Evolutionary conservation across 1,140 invertebrate genomes (phyloP), one percentile per base, ranked within the genome.

Genomic region (Belonocnema kinseyi): DNA sequence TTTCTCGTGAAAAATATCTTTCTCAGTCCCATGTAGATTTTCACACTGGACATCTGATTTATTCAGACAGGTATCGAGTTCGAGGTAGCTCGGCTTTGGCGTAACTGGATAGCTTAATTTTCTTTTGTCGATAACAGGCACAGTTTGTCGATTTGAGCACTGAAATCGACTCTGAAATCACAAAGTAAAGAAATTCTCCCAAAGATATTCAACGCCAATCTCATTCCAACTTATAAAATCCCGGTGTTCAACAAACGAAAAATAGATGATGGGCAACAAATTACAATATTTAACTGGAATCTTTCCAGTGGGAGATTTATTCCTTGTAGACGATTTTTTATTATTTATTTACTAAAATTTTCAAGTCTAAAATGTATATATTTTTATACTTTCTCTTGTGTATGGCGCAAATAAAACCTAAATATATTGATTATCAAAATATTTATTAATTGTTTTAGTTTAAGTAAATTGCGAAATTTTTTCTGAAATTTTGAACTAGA

Each of bases 41-140:
- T 61, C 21, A 61, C 58, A 33, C 58, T 33, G 58, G 21, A 61
- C 58, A 61, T 61, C 58, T 61, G 58, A 61, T 61, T 61, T 33
- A 61, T 61, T 61, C 3, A 61, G 58, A 11, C 11, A 12, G 19
- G 21, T 61, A 61, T 33, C 58, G 58, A 61, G 58, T 61, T 61
- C 58, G 26, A 61, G 58, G 58, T 40, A 19, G 58, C 40, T 21
- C 26, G 26, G 58, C 26, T 66, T 66, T 66, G 58, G 58, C 21
- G 58, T 26, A 33, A 19, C 58, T 33, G 16, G 58, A 16, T 33
- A 66, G 58, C 33, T 66, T 66, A 66, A 66, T 66, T 66, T 66
- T 66, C 58, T 14, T 66, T 26, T 66, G 58, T 66, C 58, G 58
- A 66, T 66, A 66, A 66, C 21, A 33, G 16, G 16, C 56, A 13